A percentile compares a stretch with the other conserved stretches of the same genome.
These are phyloP conservation scores for Caenorhabditis panamensis DNA, from an alignment of 2,888 invertebrate species.

Conservation along the genomic window DNA sequence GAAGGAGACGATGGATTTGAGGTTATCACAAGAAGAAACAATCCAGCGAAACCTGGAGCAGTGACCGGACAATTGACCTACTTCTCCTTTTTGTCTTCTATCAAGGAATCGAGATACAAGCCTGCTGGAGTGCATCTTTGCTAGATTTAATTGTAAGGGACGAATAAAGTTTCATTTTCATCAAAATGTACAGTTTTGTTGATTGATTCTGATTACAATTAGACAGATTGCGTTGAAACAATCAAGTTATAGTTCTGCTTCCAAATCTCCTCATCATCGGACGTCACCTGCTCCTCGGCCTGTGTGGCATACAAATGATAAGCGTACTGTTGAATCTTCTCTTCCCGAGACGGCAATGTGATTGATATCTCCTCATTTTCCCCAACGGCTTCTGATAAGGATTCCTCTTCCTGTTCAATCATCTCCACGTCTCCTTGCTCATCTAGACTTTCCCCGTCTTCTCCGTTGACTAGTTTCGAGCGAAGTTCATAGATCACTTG, in stretches of 20 bases:
- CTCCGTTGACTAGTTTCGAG: conserved; percentile 60
- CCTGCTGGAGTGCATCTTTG: conserved; percentile 78
- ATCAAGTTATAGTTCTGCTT: conserved; percentile 70
- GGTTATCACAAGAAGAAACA: conserved; percentile 82
- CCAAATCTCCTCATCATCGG: conserved; percentile 62
- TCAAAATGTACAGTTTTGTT: no score
- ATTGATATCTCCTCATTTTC: conserved; percentile 54
- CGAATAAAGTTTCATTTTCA: no score
- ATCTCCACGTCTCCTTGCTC: conserved; percentile 39
- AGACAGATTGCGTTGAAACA: conserved; percentile 73
- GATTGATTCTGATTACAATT: background rate
- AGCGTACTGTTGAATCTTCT: conserved; percentile 61
- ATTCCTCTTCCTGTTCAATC: conserved; percentile 47
- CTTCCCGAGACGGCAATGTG: conserved; percentile 49
- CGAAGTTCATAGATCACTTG: conserved; percentile 68
- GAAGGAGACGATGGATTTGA: conserved; percentile 71
- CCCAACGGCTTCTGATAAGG: conserved; percentile 21
- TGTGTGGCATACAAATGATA: conserved; percentile 59
- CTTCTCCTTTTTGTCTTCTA: conserved; percentile 83
- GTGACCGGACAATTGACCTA: conserved; percentile 84
- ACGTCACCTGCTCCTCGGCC: conserved; percentile 57
- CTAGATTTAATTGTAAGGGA: conserved; percentile 19
- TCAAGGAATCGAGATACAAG: conserved; percentile 79
- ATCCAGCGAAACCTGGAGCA: conserved; percentile 83
- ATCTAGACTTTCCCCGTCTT: conserved; percentile 7